Base-by-base conservation (phyloP, 1,140 invertebrate species). In the Agraylea sexmaculata region DNA sequence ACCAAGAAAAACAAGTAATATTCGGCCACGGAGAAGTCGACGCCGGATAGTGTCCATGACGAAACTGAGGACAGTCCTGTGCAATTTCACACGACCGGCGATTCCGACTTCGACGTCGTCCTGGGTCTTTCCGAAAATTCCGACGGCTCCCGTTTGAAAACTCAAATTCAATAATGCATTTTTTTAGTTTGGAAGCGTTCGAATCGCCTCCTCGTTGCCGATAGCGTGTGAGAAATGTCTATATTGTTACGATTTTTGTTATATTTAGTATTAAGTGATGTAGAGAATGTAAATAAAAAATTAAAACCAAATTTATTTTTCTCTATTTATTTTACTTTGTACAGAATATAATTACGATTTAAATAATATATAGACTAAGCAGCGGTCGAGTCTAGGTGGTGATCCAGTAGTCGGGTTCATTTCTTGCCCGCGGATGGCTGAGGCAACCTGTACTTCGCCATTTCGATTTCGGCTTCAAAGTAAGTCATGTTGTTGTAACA, bases 401-500 rank as follows among this genome's bases (percentile, higher is more conserved):
- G 32, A 11, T 11, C 19, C 18, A 37, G 22, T n/a, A n/a, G n/a
- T 38, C 37, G 40, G 20, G 33, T 43, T 51, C 54, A 66, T 44
- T 66, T 62, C 46, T 59, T 64, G 22, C 68, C 49, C 37, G 70
- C 68, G 13, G 74, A 77, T 27, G 83, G 83, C 57, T 80, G 77
- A 28, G 80, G 79, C 31, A 81, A 64, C 56, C 87, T 72, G 51
- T 71, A 82, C 53, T 83, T 78, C 10, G 68, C 62, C 77, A 91
- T 78, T 69, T 89, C 85, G 12, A 87, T 71, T 69, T 91, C 85
- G 33, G 86, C 78, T 60, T 91, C 83, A 48, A 76, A 81, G 53
- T 79, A 90, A 42, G 78, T 83, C 50, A 73, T 77, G 17, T 71
- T 68, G 52, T 87, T 74, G 51, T 89, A 89, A 46, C 72, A 76